Evolutionary conservation across 2,888 invertebrate genomes (phyloP).

Genomic region (Polia nebulosa): DNA sequence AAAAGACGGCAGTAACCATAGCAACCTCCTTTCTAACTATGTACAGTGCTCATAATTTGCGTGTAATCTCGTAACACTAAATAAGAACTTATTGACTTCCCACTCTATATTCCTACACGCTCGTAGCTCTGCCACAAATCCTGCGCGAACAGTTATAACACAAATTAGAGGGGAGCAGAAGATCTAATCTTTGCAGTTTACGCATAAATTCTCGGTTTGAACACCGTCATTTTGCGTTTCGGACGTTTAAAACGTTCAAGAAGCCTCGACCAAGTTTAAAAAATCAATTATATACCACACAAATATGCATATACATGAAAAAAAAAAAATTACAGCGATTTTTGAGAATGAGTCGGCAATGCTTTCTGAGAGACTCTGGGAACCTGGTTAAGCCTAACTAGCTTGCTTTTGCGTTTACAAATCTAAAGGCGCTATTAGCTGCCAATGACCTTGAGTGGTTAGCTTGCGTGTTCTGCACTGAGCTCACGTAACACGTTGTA

Average conservation of each 20-base stretch:
- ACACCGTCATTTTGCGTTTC: background rate
- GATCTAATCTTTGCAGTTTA: slow-evolving; percentile 25
- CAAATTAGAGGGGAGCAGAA: slow-evolving; percentile 39
- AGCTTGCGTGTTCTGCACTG: no score
- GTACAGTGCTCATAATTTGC: slow-evolving; percentile 58
- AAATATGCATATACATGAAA: no score
- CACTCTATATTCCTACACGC: slow-evolving; percentile 61
- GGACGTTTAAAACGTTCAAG: background rate
- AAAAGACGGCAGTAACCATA: slow-evolving; percentile 22
- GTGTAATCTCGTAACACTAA: slow-evolving; percentile 58
- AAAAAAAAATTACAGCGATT: no score
- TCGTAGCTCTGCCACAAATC: slow-evolving; percentile 71
- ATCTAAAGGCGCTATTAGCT: no score
- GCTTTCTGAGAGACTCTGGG: no score
- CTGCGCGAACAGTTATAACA: slow-evolving; percentile 63
- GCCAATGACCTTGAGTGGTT: no score
- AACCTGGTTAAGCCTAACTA: no score
- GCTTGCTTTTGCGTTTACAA: no score
- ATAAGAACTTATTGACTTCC: slow-evolving; percentile 54
- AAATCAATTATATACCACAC: no score
- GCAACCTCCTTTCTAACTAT: slow-evolving; percentile 43
- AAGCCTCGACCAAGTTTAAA: no score
- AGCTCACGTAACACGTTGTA: no score
- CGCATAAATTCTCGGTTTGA: background rate
- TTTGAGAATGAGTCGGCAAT: no score